Evolutionary conservation across 2,113 vertebrate species (phyloP), one percentile per base, ranked within the genome.

Genomic region (Coturnix japonica): DNA sequence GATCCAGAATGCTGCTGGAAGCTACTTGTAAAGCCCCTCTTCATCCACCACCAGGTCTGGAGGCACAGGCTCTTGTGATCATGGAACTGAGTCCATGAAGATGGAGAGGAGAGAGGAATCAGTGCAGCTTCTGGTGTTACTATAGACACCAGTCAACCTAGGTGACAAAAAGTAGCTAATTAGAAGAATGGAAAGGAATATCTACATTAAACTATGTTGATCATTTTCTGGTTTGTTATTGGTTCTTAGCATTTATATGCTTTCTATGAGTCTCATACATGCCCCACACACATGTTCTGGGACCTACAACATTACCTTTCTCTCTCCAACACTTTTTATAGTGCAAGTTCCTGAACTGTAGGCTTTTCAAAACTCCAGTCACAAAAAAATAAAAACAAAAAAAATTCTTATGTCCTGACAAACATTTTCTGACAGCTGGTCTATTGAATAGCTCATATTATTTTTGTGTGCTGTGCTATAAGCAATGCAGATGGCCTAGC

Each of bases 401-500:
- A 61, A 39, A 91, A 41, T 94, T 83, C 86, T 86, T 96, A 72
- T 3, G 3, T 71, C 21, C 79, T 63, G 78, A 72, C 80, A 94
- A 95, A 86, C 19, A 43, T 84, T 92, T 96, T 90, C 73, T 93
- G 84, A 93, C 84, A 96, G 76, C 80, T 95, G 87, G 81, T 88
- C 72, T 89, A 56, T 75, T 86, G 80, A 96, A 96, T 86, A 80
- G 73, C 59, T 92, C 69, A 51, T 78, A 91, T 95, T 92, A 89
- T 84, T 91, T 94, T 80, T 94, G 80, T 92, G 57, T 90, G 90
- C 63, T 86, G 44, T 81, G 73, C 85, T 93, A 89, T 95, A 94
- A 93, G 90, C 86, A 95, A 93, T 93, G 95, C 93, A 95, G 76
- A 91, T 93, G 86, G 77, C 89, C 65, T 85, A 89, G 89, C 49